Base-by-base conservation (phyloP, 1,140 invertebrate species). In the Trichoplusia ni region DNA sequence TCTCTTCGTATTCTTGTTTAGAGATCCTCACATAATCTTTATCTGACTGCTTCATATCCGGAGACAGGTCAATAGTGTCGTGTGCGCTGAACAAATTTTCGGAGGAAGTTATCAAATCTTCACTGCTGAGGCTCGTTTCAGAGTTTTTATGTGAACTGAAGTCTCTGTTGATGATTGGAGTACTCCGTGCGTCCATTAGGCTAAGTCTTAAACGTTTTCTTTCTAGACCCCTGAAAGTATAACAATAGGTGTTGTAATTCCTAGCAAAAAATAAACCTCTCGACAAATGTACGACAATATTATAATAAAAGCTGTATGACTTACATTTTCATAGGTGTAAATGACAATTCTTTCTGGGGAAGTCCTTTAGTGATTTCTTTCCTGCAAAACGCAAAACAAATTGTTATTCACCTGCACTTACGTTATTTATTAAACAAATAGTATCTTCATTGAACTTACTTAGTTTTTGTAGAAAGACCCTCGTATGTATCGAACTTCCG, bases 1-100 rank as follows among this genome's bases (percentile, higher is more conserved):
- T 95, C 69, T 94, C 94, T 82, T 95, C 94, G 67, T 95, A 95
- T 81, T 95, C 94, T 47, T 91, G 93, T 83, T 95, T 95, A 9
- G 93, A 92, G 70, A 95, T 93, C 65, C 91, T 91, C 2, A 95
- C 93, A 72, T 94, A 95, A 65, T 95, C 94, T 25, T 90, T 86
- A 42, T 92, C 88, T 8, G 61, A 38, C 61, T 82, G 75, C 60
- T 82, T 89, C 76, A 82, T 84, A 53, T 90, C 87, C 2, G 85
- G 78, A n/a, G 86, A 89, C 8, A 89, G 71, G 63, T 89, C 84
- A 19, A 86, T 86, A 8, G 86, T 89, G 68, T 89, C 82, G 47
- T 87, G 84, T 21, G 82, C 73, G 56, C 77, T 87, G 69, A 89
- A 89, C 65, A 90, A 69, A 67, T 87, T 80, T 71, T 90, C 86